Evolutionary conservation across 37 sponge, comb jelly and placozoan species (phyloP), one percentile per base, ranked within the genome.

Genomic region (Aplysina aerophoba): DNA sequence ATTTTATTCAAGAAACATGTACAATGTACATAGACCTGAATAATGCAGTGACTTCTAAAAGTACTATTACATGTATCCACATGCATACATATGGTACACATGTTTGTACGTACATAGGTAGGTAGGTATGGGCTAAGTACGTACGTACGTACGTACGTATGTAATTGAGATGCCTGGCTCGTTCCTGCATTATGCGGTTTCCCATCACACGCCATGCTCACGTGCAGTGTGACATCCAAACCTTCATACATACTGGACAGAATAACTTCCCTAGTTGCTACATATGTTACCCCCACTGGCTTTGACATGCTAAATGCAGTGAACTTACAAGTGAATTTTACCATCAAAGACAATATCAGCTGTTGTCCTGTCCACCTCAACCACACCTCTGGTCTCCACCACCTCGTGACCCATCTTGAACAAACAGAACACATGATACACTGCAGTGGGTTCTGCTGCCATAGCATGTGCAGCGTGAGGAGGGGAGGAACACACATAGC

Each of bases 401-500:
- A 97, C 95, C 68, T 97, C 90, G 37, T 87, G 90, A 19, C 93
- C 96, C 57, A 97, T 54, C 66, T 88, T 88, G 74, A 97, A 92
- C 80, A 97, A 77, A 81, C 97, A 97, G 84, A 97, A 97, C 68
- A 97, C 93, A 28, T 91, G 84, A 84, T 69, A 85, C 38, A 67
- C 83, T 27, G 81, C 44, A 33, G 83, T 64, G 25, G 83, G 63
- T 28, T 93, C 93, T 91, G 64, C 11, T 28, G 64, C n/a, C n/a
- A n/a, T n/a, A n/a, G n/a, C 25, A 27, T 28, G 64, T 11, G 11
- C 11, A 62, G 11, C 5, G 64, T 28, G 71, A 31, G 71, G 17
- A n/a, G 11, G 19, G 4, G 34, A 11, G 30, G 34, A 35, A 62
- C 12, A 14, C n/a, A 62, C 63, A 62, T 11, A 62, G 25, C n/a